A percentile compares a stretch with the other conserved stretches of the same genome.
Conservation (phyloP, 2,888 invertebrate genomes). For the Drosophila macrospina region DNA sequence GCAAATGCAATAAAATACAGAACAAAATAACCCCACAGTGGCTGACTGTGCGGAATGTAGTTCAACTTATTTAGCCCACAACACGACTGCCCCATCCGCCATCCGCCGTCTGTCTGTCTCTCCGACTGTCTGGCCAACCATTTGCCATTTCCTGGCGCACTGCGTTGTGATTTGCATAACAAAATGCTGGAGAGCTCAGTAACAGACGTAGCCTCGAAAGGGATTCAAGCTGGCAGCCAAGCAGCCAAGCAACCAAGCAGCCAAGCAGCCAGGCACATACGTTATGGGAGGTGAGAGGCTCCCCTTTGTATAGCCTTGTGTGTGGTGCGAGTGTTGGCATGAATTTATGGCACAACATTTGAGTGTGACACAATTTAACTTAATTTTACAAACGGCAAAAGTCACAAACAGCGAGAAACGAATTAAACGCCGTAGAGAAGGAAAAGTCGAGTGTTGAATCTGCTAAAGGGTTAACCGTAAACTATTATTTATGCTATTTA, state of each 20-base stretch:
- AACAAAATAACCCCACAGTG: constrained; percentile 38
- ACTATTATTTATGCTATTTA: not conserved
- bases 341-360: constrained; percentile 80
- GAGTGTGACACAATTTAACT: constrained; percentile 84
- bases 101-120: not conserved
- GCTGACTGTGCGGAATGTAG: constrained; percentile 62
- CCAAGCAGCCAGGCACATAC: constrained; percentile 48
- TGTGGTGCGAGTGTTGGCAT: constrained; percentile 60
- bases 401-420: constrained; percentile 23
- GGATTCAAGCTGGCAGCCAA: constrained; percentile 42
- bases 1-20: constrained; percentile 75
- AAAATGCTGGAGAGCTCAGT: constrained; percentile 68
- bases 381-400: constrained; percentile 71
- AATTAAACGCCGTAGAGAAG: not conserved
- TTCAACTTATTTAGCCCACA: constrained; percentile 72
- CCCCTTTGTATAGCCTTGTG: constrained; percentile 31
- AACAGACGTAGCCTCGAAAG: constrained; percentile 42
- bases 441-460: not conserved
- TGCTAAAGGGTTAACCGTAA: constrained; percentile 7
- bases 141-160: constrained; percentile 76
- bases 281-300: constrained; percentile 41
- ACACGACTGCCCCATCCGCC: constrained; percentile 23
- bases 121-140: constrained; percentile 28
- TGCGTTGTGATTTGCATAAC: constrained; percentile 79
- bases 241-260: not conserved